A percentile compares a stretch with the other conserved stretches of the same genome.
These are phyloP conservation scores for Synanthedon tipuliformis DNA, from an alignment of 2,888 invertebrate species.

Conservation along the genomic window DNA sequence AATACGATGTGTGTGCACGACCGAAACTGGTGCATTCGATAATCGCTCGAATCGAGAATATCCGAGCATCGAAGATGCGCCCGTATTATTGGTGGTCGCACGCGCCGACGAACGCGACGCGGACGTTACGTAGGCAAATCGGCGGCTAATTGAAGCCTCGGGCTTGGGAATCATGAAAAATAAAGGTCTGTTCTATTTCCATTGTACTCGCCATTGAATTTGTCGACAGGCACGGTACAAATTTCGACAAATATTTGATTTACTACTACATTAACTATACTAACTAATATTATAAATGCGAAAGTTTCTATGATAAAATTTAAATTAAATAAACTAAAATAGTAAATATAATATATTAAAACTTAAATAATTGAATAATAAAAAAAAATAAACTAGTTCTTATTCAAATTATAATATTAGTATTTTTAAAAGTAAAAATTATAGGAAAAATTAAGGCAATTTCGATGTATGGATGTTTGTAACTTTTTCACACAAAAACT, in stretches of 20 bases:
- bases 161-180: slow-evolving; percentile 25
- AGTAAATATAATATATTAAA: too few relatives aligned
- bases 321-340: too few relatives aligned
- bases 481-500: too few relatives aligned
- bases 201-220: slow-evolving; percentile 12
- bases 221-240: too few relatives aligned
- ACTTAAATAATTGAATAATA: too few relatives aligned
- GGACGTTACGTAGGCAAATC: slow-evolving; percentile 43
- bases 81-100: background rate
- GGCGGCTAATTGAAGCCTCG: slow-evolving; percentile 42
- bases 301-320: too few relatives aligned
- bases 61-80: background rate
- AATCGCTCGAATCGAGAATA: too few relatives aligned
- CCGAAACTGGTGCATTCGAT: background rate
- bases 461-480: slow-evolving; percentile 38
- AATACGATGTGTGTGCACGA: background rate
- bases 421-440: slow-evolving; percentile 44
- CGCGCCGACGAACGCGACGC: slow-evolving; percentile 12
- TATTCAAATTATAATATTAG: slow-evolving; percentile 31
- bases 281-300: too few relatives aligned
- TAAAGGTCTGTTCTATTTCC: slow-evolving; percentile 14
- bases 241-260: too few relatives aligned
- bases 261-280: too few relatives aligned
- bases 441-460: slow-evolving; percentile 74
- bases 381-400: slow-evolving; percentile 52